A percentile compares a stretch with the other conserved stretches of the same genome.
Evolutionary conservation across 1,140 invertebrate species (phyloP).

Genomic region (Phymorhynchus buccinoides): DNA sequence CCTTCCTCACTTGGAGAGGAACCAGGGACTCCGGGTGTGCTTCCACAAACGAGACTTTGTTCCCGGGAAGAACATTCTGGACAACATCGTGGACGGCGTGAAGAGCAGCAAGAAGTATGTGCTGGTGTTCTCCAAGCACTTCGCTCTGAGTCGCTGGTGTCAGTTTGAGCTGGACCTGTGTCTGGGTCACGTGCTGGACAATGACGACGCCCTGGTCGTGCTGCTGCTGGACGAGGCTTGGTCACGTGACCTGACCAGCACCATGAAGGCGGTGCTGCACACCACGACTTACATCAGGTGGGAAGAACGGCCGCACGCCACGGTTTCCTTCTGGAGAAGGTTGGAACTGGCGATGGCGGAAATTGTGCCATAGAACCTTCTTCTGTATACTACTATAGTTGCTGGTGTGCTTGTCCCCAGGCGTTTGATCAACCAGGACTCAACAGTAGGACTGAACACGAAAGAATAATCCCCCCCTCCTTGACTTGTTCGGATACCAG

Average conservation of each 20-base stretch:
- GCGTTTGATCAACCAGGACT: too few species aligned
- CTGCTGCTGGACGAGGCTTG: conserved; percentile 43
- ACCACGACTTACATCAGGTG: conserved; percentile 41
- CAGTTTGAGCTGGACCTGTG: conserved; percentile 71
- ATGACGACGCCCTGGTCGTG: conserved; percentile 38
- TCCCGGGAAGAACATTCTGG: conserved; percentile 51
- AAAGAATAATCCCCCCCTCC: too few species aligned
- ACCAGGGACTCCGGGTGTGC: conserved; percentile 47
- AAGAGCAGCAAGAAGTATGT: conserved; percentile 53
- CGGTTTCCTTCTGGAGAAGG: conserved; percentile 25
- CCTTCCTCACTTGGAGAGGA: not conserved
- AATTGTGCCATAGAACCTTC: not conserved
- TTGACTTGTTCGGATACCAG: too few species aligned
- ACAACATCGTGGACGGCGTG: conserved; percentile 59
- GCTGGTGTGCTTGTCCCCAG: too few species aligned
- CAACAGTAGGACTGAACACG: too few species aligned
- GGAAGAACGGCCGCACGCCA: conserved; percentile 15
- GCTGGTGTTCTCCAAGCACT: conserved; percentile 53
- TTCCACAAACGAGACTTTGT: conserved; percentile 63
- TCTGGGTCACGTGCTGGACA: conserved; percentile 45
- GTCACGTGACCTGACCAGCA: conserved; percentile 34
- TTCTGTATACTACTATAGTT: too few species aligned
- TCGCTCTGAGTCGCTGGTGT: conserved; percentile 58
- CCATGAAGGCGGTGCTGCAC: conserved; percentile 35
- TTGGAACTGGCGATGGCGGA: conserved; percentile 18